A percentile compares a stretch with the other conserved stretches of the same genome.
phyloP scores from a whole-genome alignment of 2,888 invertebrate species.

The Eilema sororculum region DNA sequence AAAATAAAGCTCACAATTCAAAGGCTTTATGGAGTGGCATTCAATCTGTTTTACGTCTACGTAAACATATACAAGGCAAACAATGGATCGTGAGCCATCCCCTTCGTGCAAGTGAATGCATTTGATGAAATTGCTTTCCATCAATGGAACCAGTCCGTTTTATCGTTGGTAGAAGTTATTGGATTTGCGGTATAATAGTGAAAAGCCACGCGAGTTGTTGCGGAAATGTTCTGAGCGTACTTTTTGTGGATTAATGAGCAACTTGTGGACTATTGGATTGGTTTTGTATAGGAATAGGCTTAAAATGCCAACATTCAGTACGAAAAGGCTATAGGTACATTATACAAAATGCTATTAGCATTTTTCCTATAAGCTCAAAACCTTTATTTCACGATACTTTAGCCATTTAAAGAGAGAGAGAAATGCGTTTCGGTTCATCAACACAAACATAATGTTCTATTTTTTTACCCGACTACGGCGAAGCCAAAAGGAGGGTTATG shows the following conservation, averaged over 20 bases:
- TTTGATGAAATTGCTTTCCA: slow-evolving; percentile 48
- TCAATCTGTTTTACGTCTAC: slow-evolving; percentile 15
- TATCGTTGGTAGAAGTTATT: slow-evolving; percentile 47
- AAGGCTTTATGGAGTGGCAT: slow-evolving; percentile 23
- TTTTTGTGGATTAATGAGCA: not conserved
- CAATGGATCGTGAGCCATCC: slow-evolving; percentile 24
- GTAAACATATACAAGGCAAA: slow-evolving; percentile 17
- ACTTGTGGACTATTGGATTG: not conserved
- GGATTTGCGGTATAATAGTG: slow-evolving; percentile 33
- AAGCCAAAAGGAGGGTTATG: too few species aligned
- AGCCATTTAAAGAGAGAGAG: not conserved
- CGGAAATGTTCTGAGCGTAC: slow-evolving; percentile 16
- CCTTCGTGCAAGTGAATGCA: slow-evolving; percentile 45
- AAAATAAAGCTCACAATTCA: not conserved
- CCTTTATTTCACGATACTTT: not conserved
- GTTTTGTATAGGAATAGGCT: not conserved
- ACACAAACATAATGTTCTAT: too few species aligned
- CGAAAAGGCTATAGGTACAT: not conserved
- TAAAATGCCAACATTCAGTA: slow-evolving; percentile 10
- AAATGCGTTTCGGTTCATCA: too few species aligned
- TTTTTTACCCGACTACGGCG: too few species aligned
- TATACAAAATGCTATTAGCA: not conserved
- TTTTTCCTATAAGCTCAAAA: not conserved
- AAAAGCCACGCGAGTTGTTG: slow-evolving; percentile 34
- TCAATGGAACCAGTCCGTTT: slow-evolving; percentile 38